Evolutionary conservation across 2,888 invertebrate species (phyloP).

Genomic region (Phania funesta): DNA sequence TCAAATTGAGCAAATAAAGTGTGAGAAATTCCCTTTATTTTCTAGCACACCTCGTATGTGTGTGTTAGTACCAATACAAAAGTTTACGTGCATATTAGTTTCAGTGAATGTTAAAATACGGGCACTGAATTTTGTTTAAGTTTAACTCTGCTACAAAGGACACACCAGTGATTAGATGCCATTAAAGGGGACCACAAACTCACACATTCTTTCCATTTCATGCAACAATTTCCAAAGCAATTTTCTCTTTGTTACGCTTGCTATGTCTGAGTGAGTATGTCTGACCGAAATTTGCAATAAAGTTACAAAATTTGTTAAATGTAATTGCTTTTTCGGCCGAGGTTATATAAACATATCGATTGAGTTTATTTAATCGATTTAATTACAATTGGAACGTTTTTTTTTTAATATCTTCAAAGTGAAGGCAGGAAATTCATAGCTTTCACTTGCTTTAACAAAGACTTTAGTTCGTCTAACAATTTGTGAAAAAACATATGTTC

Average conservation of each 20-base stretch:
- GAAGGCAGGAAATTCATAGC: too few relatives aligned
- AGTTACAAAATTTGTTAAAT: background rate
- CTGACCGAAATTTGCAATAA: background rate
- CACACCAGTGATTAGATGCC: background rate
- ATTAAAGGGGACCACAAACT: background rate
- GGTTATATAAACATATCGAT: too few relatives aligned
- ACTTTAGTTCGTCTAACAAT: too few relatives aligned
- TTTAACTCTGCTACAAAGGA: conserved; percentile 1
- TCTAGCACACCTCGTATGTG: too few relatives aligned
- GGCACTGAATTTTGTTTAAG: background rate
- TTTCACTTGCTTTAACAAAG: too few relatives aligned
- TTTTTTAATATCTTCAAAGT: too few relatives aligned
- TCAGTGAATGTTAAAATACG: conserved; percentile 1
- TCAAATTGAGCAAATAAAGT: too few relatives aligned
- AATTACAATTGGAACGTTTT: too few relatives aligned
- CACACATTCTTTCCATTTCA: background rate
- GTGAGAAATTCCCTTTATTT: too few relatives aligned
- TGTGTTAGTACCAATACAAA: background rate
- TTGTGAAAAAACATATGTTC: too few relatives aligned
- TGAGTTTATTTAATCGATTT: too few relatives aligned
- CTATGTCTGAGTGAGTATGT: background rate
- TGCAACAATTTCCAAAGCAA: background rate
- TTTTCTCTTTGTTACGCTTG: background rate
- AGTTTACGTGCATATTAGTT: conserved; percentile 14
- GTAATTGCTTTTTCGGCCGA: too few relatives aligned